phyloP scores from a whole-genome alignment of 2,888 invertebrate species.

The Catonia carolina region DNA sequence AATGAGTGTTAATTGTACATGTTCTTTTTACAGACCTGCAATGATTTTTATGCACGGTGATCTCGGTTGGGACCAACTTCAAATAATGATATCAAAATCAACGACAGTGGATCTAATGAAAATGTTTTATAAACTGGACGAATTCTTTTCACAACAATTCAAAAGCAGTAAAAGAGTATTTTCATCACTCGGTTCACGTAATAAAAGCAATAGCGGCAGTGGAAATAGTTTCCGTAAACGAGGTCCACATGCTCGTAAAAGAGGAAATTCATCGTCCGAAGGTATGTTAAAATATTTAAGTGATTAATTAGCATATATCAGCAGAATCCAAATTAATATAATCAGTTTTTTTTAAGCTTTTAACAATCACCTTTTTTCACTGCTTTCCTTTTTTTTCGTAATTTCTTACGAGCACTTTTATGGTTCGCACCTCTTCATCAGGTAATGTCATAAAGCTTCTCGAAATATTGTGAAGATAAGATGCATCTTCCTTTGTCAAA shows the following conservation, averaged over 20 bases:
- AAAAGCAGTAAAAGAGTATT: slow-evolving; percentile 91
- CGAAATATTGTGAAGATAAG: too few relatives aligned
- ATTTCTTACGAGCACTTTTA: too few relatives aligned
- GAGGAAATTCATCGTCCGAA: slow-evolving; percentile 1
- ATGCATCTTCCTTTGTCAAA: too few relatives aligned
- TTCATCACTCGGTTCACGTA: slow-evolving; percentile 49
- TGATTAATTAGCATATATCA: too few relatives aligned
- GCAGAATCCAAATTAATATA: too few relatives aligned
- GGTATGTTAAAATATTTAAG: too few relatives aligned
- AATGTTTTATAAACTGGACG: slow-evolving; percentile 93
- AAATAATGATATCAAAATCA: slow-evolving; percentile 93
- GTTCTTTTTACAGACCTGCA: slow-evolving; percentile 77
- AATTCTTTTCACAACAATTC: slow-evolving; percentile 97
- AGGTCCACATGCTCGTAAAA: slow-evolving; percentile 29
- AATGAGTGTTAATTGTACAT: too few relatives aligned
- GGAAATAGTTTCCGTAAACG: slow-evolving; percentile 33
- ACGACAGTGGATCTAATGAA: slow-evolving; percentile 95
- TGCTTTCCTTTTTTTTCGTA: too few relatives aligned
- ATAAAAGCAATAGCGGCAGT: slow-evolving; percentile 20
- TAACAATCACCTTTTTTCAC: too few relatives aligned
- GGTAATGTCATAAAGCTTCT: too few relatives aligned
- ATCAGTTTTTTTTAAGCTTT: too few relatives aligned
- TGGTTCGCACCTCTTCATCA: too few relatives aligned
- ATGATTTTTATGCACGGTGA: slow-evolving; percentile 89
- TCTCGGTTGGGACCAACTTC: slow-evolving; percentile 90